Conservation (phyloP, 2,113 vertebrate species). For the Microtus richardsoni region DNA sequence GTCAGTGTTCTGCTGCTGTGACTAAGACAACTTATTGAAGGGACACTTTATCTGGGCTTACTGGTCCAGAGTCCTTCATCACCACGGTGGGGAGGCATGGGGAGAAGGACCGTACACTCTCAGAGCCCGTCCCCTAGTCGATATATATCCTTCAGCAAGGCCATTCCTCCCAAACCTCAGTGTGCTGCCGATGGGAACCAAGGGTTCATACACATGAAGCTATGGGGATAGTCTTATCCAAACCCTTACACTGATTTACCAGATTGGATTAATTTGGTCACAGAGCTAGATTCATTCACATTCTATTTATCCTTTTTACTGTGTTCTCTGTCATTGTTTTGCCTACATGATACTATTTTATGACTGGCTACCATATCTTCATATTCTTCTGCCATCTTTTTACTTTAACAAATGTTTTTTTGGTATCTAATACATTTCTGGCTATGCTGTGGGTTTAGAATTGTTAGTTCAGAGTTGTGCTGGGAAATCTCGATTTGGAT, state of each 20-base stretch:
- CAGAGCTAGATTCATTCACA: constrained; percentile 16
- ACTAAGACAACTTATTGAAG: neutral
- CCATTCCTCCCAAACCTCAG: neutral
- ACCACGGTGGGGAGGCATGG: rapidly evolving
- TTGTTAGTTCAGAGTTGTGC: neutral
- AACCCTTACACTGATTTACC: neutral
- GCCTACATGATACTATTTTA: constrained; percentile 23
- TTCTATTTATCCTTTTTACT: neutral
- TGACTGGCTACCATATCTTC: neutral
- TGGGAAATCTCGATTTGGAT: constrained; percentile 11
- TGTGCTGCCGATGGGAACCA: neutral
- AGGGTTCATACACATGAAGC: neutral
- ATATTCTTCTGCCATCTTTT: neutral
- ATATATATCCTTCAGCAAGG: neutral
- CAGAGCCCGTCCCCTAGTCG: too few relatives aligned
- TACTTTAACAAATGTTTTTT: neutral
- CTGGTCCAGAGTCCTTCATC: neutral
- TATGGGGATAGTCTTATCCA: neutral
- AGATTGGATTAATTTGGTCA: neutral
- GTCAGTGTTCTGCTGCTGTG: neutral
- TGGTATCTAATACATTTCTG: neutral
- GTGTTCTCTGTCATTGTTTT: neutral
- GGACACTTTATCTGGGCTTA: neutral
- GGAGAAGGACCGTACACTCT: neutral
- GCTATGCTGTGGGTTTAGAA: neutral